These are phyloP conservation scores for Cremastinae sp. DNA, from an alignment of 2,888 invertebrate genomes.

Conservation along the genomic window DNA sequence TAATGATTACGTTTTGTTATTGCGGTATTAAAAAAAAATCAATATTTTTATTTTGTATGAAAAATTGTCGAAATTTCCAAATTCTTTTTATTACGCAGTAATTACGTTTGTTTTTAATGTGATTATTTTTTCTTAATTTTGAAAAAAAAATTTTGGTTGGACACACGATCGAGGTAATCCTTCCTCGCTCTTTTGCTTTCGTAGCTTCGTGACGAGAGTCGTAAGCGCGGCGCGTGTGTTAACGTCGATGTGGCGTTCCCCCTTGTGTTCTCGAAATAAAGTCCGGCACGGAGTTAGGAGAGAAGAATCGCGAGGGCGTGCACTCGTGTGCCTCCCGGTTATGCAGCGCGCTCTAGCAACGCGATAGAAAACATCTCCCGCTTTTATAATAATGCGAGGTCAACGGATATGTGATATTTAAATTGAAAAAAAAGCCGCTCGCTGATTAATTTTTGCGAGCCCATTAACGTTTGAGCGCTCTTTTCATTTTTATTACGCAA, in stretches of 20 bases:
- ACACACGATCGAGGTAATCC: background rate
- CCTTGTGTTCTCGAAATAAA: slow-evolving; percentile 58
- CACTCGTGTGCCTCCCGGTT: slow-evolving; percentile 39
- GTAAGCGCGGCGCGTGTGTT: slow-evolving; percentile 14
- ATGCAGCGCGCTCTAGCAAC: slow-evolving; percentile 30
- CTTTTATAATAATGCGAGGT: slow-evolving; percentile 54
- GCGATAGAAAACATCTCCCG: slow-evolving; percentile 22
- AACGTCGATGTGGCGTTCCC: slow-evolving; percentile 13
- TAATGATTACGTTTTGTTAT: too few species aligned
- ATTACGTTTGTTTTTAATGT: too few species aligned
- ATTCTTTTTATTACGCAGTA: too few species aligned
- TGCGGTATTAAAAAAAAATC: too few species aligned
- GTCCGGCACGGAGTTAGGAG: slow-evolving; percentile 41
- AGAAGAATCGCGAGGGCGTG: slow-evolving; percentile 55
- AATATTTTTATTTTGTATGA: too few species aligned
- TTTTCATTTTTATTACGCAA: too few species aligned
- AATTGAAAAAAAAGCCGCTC: slow-evolving; percentile 5
- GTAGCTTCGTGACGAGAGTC: slow-evolving; percentile 27
- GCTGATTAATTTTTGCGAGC: background rate
- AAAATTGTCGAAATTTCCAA: too few species aligned
- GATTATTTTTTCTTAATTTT: too few species aligned
- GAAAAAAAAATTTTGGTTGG: background rate
- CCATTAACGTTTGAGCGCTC: background rate
- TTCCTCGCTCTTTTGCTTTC: slow-evolving; percentile 21
- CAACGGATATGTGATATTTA: slow-evolving; percentile 8